Percentiles rank a stretch among this genome's conserved stretches.
Conservation (phyloP, 2,797 vertebrate genomes). For the Mormyrops boulengeri region DNA sequence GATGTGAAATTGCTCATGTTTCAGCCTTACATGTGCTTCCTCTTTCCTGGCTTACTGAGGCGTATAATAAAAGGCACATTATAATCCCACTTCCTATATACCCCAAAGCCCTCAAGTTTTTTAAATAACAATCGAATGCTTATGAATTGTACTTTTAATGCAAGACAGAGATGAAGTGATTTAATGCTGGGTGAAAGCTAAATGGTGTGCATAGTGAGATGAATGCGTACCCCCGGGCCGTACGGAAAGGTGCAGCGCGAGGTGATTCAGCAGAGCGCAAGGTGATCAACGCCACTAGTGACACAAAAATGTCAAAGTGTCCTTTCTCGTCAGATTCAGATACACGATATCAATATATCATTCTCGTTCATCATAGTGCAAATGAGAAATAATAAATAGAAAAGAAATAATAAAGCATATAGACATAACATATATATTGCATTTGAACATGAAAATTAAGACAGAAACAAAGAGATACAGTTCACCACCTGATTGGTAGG, state of each 20-base stretch:
- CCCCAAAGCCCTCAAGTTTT: slow-evolving; percentile 45
- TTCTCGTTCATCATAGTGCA: not conserved
- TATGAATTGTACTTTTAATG: slow-evolving; percentile 44
- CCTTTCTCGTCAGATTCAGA: not conserved
- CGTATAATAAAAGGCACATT: slow-evolving; percentile 65
- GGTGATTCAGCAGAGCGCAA: not conserved
- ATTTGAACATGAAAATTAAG: not conserved
- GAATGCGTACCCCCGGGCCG: too few relatives aligned
- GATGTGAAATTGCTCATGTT: slow-evolving; percentile 64
- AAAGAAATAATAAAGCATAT: not conserved
- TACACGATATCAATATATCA: not conserved
- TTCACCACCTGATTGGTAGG: not conserved
- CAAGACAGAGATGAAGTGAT: slow-evolving; percentile 13
- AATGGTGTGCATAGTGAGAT: not conserved
- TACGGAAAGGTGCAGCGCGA: not conserved
- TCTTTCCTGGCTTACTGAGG: slow-evolving; percentile 62
- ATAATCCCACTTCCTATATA: slow-evolving; percentile 52
- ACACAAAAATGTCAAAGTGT: not conserved
- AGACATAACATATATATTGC: not conserved
- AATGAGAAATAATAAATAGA: not conserved
- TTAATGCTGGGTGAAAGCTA: slow-evolving; percentile 20
- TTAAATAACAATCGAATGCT: slow-evolving; percentile 47
- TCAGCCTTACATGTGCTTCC: slow-evolving; percentile 61
- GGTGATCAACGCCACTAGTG: not conserved
- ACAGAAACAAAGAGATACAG: not conserved